These are phyloP conservation scores for Onychomys torridus DNA, from an alignment of 2,797 vertebrate species.

Conservation along the genomic window DNA sequence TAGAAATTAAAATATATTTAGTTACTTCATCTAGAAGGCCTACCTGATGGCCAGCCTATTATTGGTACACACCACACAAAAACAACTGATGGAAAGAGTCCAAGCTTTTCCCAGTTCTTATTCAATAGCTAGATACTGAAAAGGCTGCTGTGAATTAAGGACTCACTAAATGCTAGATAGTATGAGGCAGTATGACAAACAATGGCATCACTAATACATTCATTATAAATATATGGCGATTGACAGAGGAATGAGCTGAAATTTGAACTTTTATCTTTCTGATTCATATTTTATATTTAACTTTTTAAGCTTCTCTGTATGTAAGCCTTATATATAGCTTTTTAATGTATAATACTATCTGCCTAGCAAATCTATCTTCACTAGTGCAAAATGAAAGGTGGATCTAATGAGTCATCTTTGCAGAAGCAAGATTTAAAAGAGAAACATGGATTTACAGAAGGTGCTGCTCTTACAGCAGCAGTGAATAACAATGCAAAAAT, in stretches of 20 bases:
- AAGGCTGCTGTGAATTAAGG: neutral
- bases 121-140: neutral
- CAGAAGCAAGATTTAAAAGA: neutral
- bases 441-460: neutral
- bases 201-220: neutral
- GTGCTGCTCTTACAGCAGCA: neutral
- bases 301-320: neutral
- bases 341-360: neutral
- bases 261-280: neutral
- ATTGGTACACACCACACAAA: neutral
- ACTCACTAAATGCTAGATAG: neutral
- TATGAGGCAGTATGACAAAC: neutral
- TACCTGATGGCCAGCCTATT: neutral
- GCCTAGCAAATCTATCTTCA: neutral
- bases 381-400: neutral
- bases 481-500: neutral
- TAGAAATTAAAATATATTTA: conserved; percentile 57
- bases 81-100: neutral
- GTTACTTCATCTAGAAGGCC: neutral
- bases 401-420: conserved; percentile 33
- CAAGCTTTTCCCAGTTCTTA: neutral
- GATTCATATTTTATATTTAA: conserved; percentile 8
- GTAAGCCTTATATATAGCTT: neutral
- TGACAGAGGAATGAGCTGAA: neutral
- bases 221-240: neutral